A percentile compares a stretch with the other conserved stretches of the same genome.
phyloP scores from a whole-genome alignment of 2,888 invertebrate species.

The Teleogryllus oceanicus region DNA sequence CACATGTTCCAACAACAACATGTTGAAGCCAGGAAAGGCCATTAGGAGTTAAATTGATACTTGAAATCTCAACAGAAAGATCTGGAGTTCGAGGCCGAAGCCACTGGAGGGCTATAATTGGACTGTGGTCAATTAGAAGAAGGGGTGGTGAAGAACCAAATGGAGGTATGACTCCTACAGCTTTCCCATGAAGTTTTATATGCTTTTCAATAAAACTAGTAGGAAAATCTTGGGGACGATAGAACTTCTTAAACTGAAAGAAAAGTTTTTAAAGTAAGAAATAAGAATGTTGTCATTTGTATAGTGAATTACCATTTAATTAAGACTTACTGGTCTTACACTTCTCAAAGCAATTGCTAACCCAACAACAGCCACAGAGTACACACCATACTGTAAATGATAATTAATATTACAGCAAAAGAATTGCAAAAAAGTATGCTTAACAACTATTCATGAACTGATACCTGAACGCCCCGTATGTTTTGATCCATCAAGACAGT shows the following conservation, averaged over 20 bases:
- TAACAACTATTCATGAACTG: background rate
- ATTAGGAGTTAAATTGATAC: conserved; percentile 50
- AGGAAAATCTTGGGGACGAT: conserved; percentile 47
- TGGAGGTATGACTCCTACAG: conserved; percentile 47
- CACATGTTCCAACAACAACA: conserved; percentile 52
- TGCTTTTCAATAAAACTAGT: conserved; percentile 46
- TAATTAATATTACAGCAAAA: background rate
- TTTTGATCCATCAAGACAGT: conserved; percentile 46
- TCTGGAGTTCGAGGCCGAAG: conserved; percentile 41
- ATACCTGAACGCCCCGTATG: conserved; percentile 47
- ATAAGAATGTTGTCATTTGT: background rate
- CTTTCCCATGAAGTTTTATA: conserved; percentile 46
- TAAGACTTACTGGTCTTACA: conserved; percentile 57
- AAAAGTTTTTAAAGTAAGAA: background rate
- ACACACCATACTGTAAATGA: conserved; percentile 55
- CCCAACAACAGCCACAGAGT: conserved; percentile 57
- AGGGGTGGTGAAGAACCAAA: conserved; percentile 42
- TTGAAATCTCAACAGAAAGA: conserved; percentile 55
- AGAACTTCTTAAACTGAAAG: conserved; percentile 48
- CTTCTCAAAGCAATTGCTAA: conserved; percentile 56
- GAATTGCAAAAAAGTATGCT: background rate
- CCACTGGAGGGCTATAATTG: conserved; percentile 43
- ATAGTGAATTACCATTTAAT: background rate
- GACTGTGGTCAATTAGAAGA: conserved; percentile 49
- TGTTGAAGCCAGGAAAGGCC: conserved; percentile 59